Evolutionary conservation across 2,888 invertebrate species (phyloP), one percentile per base, ranked within the genome.

Genomic region (Chydorus sphaericus): DNA sequence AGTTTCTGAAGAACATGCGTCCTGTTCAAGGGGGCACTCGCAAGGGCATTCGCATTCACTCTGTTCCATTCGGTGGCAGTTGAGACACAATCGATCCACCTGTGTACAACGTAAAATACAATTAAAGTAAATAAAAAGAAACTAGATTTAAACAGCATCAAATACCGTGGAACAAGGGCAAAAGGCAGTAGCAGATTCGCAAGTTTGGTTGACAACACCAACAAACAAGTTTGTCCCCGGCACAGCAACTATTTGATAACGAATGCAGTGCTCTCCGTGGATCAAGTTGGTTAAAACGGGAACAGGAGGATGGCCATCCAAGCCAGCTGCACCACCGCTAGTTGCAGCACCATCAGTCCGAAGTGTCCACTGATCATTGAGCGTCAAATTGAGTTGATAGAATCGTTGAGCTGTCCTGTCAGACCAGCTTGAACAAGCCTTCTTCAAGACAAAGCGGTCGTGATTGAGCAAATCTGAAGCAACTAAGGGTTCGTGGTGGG

Each of bases 11-110:
- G 69, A 67, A 63, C 77, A 77, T 53, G 71, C 69, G 58, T 74
- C 70, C 60, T 74, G 70, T 58, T 76, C 74, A 6, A 77, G 58
- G 2, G 76, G 83, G 66, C 93, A 93, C 69, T 93, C 91, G 68
- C 93, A 93, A 0, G 93, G 93, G 66, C 93, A 93, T 69, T 93
- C 93, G 64, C 93, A 93, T 66, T 92, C 91, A 3, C 82, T 85
- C 70, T 89, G 90, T 67, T 92, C 93, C 87, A 92, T 90, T 51
- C 91, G 79, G 67, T 89, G 84, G 68, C 93, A 93, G 68, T 92
- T 92, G 28, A 93, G 75, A 67, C 93, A 93, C 3, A 86, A 75
- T 3, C 90, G 79, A 68, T 91, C 87, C 56, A 82, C 73, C 78
- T 78, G 64, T 18, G 55, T 14, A 56, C 11, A 8, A 44, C 7